These are phyloP conservation scores for Capricornis sumatraensis DNA, from an alignment of 2,113 vertebrate genomes.

Conservation along the genomic window DNA sequence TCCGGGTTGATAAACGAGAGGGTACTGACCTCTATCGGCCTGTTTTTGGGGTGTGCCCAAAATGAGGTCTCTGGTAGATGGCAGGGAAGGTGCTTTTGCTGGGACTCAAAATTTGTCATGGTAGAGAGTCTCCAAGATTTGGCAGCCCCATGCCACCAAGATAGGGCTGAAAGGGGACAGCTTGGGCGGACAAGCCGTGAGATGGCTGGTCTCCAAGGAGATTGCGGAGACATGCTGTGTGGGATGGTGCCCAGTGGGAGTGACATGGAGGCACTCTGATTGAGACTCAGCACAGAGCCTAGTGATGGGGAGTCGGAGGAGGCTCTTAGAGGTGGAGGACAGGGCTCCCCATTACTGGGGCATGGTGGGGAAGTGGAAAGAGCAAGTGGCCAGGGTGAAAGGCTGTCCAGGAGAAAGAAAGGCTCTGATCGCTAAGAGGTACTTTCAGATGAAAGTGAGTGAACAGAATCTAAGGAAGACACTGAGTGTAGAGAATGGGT, in stretches of 20 bases:
- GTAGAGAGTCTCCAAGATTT: neutral
- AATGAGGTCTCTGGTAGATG: too few relatives aligned
- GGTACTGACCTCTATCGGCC: neutral
- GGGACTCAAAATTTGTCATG: accelerated
- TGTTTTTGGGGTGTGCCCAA: neutral
- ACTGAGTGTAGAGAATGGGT: accelerated
- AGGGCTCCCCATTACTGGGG: too few relatives aligned
- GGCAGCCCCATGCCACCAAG: neutral
- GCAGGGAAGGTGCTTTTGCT: accelerated
- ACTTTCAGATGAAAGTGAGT: neutral
- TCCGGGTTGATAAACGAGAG: neutral
- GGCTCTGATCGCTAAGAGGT: neutral
- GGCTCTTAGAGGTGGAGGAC: neutral
- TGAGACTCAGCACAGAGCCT: neutral
- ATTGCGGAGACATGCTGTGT: too few relatives aligned
- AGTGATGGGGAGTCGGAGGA: neutral
- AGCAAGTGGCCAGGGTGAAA: neutral
- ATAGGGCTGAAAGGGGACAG: neutral
- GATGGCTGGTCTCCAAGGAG: neutral
- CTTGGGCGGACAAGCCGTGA: neutral
- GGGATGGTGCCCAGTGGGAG: neutral
- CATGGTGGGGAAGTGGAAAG: neutral
- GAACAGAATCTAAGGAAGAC: neutral
- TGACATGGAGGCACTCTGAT: neutral
- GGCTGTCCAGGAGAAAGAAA: neutral